These are phyloP conservation scores for Tenrec ecaudatus DNA, from an alignment of 2,113 vertebrate species.

Conservation along the genomic window DNA sequence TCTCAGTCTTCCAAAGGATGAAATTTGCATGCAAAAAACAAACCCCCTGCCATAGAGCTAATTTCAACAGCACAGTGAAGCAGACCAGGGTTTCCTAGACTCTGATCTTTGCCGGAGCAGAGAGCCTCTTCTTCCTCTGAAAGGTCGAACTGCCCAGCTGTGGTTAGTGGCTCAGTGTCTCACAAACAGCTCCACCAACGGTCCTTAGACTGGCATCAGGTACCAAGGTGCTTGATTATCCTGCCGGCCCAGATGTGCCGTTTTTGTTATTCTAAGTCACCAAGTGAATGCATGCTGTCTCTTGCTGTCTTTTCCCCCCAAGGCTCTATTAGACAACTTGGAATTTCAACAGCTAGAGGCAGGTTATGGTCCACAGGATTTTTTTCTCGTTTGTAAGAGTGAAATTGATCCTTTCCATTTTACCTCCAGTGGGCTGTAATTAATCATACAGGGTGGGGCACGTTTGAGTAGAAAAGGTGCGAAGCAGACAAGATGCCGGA, in stretches of 20 bases:
- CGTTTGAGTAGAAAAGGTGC: neutral
- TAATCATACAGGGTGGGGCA: neutral
- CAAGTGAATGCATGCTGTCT: neutral
- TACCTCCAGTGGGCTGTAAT: neutral
- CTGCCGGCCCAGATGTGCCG: neutral
- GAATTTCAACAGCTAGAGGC: conserved; percentile 65
- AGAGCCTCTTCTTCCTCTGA: too few species aligned
- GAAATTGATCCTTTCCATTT: conserved; percentile 59
- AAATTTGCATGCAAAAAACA: neutral
- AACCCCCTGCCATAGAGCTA: too few species aligned
- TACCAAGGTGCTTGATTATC: conserved; percentile 39
- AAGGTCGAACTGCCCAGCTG: too few species aligned
- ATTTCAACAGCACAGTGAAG: too few species aligned
- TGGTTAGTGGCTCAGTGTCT: too few species aligned
- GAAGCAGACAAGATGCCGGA: neutral
- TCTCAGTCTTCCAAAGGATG: neutral
- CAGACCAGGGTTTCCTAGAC: too few species aligned
- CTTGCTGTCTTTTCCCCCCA: conserved; percentile 60
- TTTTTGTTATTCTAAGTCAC: conserved; percentile 14
- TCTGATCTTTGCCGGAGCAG: too few species aligned
- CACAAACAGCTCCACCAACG: too few species aligned
- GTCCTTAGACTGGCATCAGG: neutral
- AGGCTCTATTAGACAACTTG: conserved; percentile 63
- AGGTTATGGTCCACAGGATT: conserved; percentile 37
- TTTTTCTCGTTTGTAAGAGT: conserved; percentile 59